Base-by-base conservation (phyloP, 1,140 invertebrate genomes). In the Neodiprion pinetum region DNA sequence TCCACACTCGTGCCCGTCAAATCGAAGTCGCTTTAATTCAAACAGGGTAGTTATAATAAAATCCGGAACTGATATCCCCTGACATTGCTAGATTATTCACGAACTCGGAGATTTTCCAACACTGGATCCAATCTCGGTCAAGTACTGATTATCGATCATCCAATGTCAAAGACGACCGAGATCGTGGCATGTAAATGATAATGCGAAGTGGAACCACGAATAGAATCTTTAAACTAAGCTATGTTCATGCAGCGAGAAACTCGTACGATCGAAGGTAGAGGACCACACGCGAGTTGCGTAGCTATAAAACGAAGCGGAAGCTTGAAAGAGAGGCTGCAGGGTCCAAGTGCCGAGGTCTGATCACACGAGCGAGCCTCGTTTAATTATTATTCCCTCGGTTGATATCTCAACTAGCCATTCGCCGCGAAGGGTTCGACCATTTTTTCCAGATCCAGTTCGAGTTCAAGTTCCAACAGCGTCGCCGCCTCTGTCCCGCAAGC, bases 381-480 rank as follows among this genome's bases (percentile, higher is more conserved):
- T 61, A 61, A 61, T 61, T 61, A 61, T 61, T 61, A 61, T 61
- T 61, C 53, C 9, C 53, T 17, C 53, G 53, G 53, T 61, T 61
- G 53, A 61, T 61, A 61, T 61, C 53, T 61, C 53, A 61, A 61
- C 53, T 40, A 40, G 28, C 28, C n/a, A 61, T 12, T 61, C n/a
- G 53, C 53, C 53, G 53, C 9, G 11, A 61, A 61, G 53, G 53
- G 53, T 61, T 61, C n/a, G 53, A 61, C 53, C 53, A 61, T 61
- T 61, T 17, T 61, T 61, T 61, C 53, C 11, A 61, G 53, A 61
- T 61, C 53, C 53, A 61, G 53, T 61, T 61, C 53, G 53, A 61
- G 53, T 61, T 61, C 53, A 61, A 61, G 53, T 61, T 61, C 53
- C 53, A 61, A 17, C 53, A 61, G 53, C 53, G 53, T 61, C 53